These are phyloP conservation scores for Dicaeum eximium DNA, from an alignment of 2,113 vertebrate genomes.

Conservation along the genomic window DNA sequence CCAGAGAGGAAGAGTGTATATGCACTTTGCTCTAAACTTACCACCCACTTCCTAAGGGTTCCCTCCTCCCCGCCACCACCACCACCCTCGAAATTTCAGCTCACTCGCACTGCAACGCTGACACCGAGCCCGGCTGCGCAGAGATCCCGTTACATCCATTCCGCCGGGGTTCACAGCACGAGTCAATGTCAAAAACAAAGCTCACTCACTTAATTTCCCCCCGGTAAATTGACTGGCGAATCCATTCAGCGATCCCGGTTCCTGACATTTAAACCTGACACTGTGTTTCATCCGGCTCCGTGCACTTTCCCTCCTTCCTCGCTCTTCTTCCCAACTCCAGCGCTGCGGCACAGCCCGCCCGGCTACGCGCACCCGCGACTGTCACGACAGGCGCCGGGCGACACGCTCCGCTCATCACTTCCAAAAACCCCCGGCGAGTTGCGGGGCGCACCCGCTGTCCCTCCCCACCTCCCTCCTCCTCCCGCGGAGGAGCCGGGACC, in stretches of 20 bases:
- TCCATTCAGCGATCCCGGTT: constrained; percentile 10
- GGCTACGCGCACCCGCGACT: neutral
- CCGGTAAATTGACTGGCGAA: constrained; percentile 60
- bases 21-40: constrained; percentile 78
- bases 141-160: constrained; percentile 50
- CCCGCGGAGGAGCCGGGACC: neutral
- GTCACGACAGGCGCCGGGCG: neutral
- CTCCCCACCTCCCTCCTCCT: neutral
- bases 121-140: constrained; percentile 51
- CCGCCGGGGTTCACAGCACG: neutral
- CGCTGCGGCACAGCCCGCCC: neutral
- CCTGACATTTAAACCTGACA: neutral
- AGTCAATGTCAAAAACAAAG: constrained; percentile 53
- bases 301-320: neutral
- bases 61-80: constrained; percentile 55
- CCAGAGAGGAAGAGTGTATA: constrained; percentile 71
- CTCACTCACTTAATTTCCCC: constrained; percentile 63
- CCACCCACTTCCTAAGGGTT: constrained; percentile 76
- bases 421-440: neutral
- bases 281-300: neutral
- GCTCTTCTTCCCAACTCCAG: constrained; percentile 16
- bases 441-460: neutral
- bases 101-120: constrained; percentile 30
- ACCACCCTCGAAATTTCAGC: constrained; percentile 2
- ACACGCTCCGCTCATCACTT: neutral